Percentiles rank a stretch among this genome's conserved stretches.
Conservation (phyloP, 2,113 vertebrate species). For the Corydoras sp. region DNA sequence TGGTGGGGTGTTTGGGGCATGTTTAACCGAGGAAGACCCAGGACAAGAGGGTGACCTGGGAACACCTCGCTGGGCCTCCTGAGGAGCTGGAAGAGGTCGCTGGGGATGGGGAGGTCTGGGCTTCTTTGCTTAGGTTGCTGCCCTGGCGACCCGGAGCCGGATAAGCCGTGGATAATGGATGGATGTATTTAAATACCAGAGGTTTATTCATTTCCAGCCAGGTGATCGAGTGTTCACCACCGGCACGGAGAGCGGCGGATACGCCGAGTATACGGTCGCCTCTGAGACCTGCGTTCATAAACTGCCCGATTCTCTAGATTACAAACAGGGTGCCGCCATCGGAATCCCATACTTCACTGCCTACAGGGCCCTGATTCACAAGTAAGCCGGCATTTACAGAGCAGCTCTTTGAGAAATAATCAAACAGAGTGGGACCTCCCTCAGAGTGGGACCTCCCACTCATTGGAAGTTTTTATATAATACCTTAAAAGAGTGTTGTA, state of each 20-base stretch:
- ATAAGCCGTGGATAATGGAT: too few species aligned
- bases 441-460: too few species aligned
- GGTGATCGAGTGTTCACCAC: conserved; percentile 84
- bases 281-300: conserved; percentile 65
- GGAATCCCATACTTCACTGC: conserved; percentile 89
- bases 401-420: background rate
- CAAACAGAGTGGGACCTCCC: background rate
- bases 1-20: too few species aligned
- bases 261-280: conserved; percentile 79
- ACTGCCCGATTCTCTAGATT: conserved; percentile 72
- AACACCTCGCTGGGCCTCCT: too few species aligned
- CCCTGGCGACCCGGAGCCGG: too few species aligned
- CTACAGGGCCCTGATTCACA: conserved; percentile 83
- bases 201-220: conserved; percentile 55
- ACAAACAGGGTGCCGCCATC: conserved; percentile 80
- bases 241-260: conserved; percentile 75
- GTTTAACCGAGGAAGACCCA: too few species aligned
- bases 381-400: conserved; percentile 60
- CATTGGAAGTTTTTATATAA: too few species aligned
- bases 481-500: too few species aligned
- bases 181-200: background rate
- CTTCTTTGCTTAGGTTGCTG: too few species aligned
- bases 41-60: too few species aligned
- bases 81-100: too few species aligned
- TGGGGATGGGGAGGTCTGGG: too few species aligned